These are phyloP conservation scores for Dicrostonyx torquatus DNA, from an alignment of 2,797 vertebrate species.

Conservation along the genomic window DNA sequence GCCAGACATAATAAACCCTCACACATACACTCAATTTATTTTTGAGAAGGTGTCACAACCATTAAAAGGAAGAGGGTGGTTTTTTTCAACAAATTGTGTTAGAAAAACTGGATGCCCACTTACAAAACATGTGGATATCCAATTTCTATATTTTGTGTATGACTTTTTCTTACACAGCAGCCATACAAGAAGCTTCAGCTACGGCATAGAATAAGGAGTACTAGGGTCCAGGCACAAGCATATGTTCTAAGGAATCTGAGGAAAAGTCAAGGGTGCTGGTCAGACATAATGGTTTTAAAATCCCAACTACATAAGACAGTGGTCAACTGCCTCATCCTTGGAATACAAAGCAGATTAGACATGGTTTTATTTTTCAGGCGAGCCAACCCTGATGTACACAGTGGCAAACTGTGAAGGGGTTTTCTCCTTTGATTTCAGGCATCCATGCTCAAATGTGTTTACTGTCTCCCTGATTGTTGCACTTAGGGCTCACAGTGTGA, in stretches of 20 bases:
- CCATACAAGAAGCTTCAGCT: background rate
- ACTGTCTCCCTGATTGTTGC: background rate
- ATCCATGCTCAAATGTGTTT: background rate
- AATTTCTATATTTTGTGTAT: background rate
- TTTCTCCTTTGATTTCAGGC: slow-evolving; percentile 44
- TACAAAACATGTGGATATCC: background rate
- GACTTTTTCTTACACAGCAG: background rate
- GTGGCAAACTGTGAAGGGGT: slow-evolving; percentile 6
- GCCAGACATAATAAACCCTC: background rate
- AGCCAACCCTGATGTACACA: background rate
- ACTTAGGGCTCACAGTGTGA: background rate
- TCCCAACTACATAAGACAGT: background rate
- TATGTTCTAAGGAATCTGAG: background rate
- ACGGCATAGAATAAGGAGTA: background rate
- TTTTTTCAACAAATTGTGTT: slow-evolving; percentile 33
- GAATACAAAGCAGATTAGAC: background rate
- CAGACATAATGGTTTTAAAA: background rate
- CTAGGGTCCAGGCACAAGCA: background rate
- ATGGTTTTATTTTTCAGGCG: slow-evolving; percentile 29
- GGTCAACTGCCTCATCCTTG: background rate
- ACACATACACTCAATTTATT: background rate
- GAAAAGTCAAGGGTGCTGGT: background rate
- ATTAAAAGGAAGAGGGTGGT: background rate
- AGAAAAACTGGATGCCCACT: background rate
- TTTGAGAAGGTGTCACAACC: background rate